phyloP scores from a whole-genome alignment of 2,888 invertebrate species.

The Drosophila multiciliata region DNA sequence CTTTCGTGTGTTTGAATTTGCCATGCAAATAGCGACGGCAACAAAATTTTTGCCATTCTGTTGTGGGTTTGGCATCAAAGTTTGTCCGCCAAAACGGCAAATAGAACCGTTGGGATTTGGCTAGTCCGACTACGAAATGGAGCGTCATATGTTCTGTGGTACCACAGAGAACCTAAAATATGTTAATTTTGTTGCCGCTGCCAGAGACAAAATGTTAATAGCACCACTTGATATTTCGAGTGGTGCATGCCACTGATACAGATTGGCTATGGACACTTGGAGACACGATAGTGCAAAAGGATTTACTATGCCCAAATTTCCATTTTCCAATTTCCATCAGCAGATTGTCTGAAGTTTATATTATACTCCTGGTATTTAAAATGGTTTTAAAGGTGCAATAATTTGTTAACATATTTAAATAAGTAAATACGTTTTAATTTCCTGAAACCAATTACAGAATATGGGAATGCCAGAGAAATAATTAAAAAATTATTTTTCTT shows the following conservation, averaged over 20 bases:
- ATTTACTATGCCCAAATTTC: neutral
- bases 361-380: neutral
- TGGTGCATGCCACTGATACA: neutral
- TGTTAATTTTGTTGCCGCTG: slow-evolving; percentile 55
- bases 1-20: slow-evolving; percentile 74
- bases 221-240: slow-evolving; percentile 28
- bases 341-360: neutral
- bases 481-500: neutral
- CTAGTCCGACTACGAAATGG: slow-evolving; percentile 19
- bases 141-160: slow-evolving; percentile 50
- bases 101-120: slow-evolving; percentile 39
- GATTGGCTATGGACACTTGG: slow-evolving; percentile 22
- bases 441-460: neutral
- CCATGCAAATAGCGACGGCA: slow-evolving; percentile 72
- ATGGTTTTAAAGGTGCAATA: neutral
- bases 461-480: neutral
- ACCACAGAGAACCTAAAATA: slow-evolving; percentile 47
- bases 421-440: neutral
- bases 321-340: no score
- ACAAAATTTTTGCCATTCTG: slow-evolving; percentile 45
- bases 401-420: no score
- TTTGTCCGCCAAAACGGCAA: slow-evolving; percentile 36
- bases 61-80: slow-evolving; percentile 34
- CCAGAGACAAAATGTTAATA: slow-evolving; percentile 53
- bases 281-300: slow-evolving; percentile 9